Percentiles rank a stretch among this genome's conserved stretches.
phyloP scores from a whole-genome alignment of 1,140 invertebrate genomes.

The Drosophila athabasca region DNA sequence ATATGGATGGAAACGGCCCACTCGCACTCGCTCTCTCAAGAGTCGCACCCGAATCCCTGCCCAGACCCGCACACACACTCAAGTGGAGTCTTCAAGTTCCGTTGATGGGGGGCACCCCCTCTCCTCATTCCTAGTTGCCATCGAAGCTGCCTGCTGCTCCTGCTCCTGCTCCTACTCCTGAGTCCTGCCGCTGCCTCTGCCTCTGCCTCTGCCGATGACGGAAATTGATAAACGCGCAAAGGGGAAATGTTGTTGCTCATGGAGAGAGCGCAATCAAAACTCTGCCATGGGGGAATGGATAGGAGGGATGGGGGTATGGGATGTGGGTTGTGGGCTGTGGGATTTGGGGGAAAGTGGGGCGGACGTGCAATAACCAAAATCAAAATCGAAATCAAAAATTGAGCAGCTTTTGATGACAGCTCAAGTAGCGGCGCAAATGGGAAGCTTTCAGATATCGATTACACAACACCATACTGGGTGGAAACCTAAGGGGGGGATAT shows the following conservation, averaged over 20 bases:
- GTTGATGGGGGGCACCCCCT: conserved; percentile 33
- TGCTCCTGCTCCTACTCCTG: conserved; percentile 2
- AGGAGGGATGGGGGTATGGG: background rate
- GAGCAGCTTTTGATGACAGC: conserved; percentile 82
- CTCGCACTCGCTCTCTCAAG: background rate
- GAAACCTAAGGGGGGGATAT: background rate
- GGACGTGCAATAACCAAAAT: conserved; percentile 65
- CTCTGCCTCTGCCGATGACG: conserved; percentile 62
- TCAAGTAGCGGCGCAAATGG: conserved; percentile 56
- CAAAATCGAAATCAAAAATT: conserved; percentile 76
- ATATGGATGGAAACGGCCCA: conserved; percentile 10
- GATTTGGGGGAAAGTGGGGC: background rate
- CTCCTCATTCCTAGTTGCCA: conserved; percentile 17
- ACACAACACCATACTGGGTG: conserved; percentile 1
- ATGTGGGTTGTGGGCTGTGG: too few species aligned
- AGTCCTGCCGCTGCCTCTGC: conserved; percentile 6
- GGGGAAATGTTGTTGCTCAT: conserved; percentile 60
- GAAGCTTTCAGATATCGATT: conserved; percentile 58
- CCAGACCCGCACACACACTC: conserved; percentile 6
- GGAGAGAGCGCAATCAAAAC: conserved; percentile 63
- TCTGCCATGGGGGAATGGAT: conserved; percentile 10
- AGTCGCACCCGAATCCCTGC: background rate
- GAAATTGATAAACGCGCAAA: conserved; percentile 81
- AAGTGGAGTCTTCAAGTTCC: conserved; percentile 30
- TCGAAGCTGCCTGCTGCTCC: conserved; percentile 13